Evolutionary conservation across 2,113 vertebrate species (phyloP), one percentile per base, ranked within the genome.

Genomic region (Calidris pygmaea): DNA sequence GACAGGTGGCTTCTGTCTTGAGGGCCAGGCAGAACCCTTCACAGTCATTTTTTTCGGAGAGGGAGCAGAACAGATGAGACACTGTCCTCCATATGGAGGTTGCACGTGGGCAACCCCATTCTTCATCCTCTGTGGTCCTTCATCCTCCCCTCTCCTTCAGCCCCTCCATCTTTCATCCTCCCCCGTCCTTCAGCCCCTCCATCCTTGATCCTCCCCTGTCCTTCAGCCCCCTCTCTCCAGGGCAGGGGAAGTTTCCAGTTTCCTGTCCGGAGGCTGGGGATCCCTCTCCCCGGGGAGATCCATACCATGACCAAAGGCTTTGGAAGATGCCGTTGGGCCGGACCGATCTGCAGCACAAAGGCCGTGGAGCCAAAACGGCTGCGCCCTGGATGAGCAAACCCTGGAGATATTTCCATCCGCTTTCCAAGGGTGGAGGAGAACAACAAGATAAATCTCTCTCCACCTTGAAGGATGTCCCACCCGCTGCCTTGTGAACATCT

Each of bases 401-500:
- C 53, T 12, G 87, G 53, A 66, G 77, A 1, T 30, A 9, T 15
- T 79, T 71, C 75, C 48, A 56, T 53, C 53, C 9, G 1, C 14
- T 21, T 50, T n/a, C 29, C 39, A 45, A 8, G 52, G 34, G 3
- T 12, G 56, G 43, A 67, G 60, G 47, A 74, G 41, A 22, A 32
- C 55, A 65, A 52, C 3, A 10, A 39, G 77, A 24, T 24, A 14
- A 17, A 11, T 55, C 86, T n/a, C 32, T 24, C 4, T 53, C 24
- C 12, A 8, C 29, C 47, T 27, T 8, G 87, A 55, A 41, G 34
- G 19, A 17, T 27, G 48, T 73, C 39, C 77, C 35, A 43, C 34
- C 1, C 1, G 0, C 63, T 65, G 67, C 30, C 39, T 53, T 73
- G 59, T 39, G 24, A 1, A 21, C 1, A 0, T 39, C 41, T 6